These are phyloP conservation scores for Chrysogorgia sp. DNA, from an alignment of 92 coral and sea anemone genomes.

Conservation along the genomic window DNA sequence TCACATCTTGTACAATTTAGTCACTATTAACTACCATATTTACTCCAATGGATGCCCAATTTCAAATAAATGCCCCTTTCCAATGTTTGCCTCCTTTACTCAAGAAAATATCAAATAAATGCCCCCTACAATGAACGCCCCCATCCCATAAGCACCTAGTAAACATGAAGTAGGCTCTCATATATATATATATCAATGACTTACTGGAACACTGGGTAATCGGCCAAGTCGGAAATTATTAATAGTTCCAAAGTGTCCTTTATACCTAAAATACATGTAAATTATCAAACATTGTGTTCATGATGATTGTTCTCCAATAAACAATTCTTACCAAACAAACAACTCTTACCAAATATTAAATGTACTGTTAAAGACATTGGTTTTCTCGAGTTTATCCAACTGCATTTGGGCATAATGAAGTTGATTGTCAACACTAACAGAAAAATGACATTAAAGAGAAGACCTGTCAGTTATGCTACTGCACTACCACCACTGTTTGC, in stretches of 20 bases:
- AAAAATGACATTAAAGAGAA: neutral
- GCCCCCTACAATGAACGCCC: no score
- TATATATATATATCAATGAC: conserved; percentile 22
- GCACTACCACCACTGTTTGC: no score
- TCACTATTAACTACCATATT: neutral
- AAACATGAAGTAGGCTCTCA: no score
- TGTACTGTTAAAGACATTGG: conserved; percentile 95
- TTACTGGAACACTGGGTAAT: conserved; percentile 97
- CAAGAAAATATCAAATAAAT: no score
- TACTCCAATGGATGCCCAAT: neutral
- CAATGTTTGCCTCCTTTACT: no score
- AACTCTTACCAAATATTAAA: conserved; percentile 92
- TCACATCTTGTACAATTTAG: neutral
- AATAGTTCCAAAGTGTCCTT: conserved; percentile 99
- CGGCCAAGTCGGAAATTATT: conserved; percentile 97
- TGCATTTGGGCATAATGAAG: conserved; percentile 94
- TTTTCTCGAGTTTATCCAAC: conserved; percentile 91
- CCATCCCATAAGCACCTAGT: no score
- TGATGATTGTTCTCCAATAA: no score
- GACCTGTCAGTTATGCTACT: no score
- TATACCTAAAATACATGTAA: conserved; percentile 73
- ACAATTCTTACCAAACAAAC: conserved; percentile 76
- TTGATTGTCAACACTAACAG: conserved; percentile 85
- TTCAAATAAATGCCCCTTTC: neutral
- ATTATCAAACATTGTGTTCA: no score